A percentile compares a stretch with the other conserved stretches of the same genome.
Evolutionary conservation across 1,140 invertebrate genomes (phyloP).

Genomic region (Philotrypesis tridentata): DNA sequence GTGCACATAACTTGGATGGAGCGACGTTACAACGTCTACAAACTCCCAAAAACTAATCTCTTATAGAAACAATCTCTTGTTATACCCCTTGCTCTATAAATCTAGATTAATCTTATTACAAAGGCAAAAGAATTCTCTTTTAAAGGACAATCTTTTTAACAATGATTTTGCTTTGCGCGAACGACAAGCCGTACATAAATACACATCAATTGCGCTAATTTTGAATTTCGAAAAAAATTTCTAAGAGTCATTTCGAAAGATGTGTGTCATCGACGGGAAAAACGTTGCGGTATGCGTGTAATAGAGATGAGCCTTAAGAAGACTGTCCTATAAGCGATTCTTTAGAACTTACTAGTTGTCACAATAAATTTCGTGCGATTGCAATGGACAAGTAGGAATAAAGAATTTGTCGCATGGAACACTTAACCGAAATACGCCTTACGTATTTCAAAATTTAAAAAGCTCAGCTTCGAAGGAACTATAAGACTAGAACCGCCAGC

Average conservation of each 20-base stretch:
- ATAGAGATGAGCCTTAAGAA: conserved; percentile 24
- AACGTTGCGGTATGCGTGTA: neutral
- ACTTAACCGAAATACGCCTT: neutral
- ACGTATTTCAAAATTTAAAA: conserved; percentile 30
- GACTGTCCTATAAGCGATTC: conserved; percentile 50
- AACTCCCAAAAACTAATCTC: conserved; percentile 18
- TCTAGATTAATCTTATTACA: conserved; percentile 37
- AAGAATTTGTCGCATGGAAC: conserved; percentile 22
- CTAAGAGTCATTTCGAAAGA: too few species aligned
- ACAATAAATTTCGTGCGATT: conserved; percentile 19
- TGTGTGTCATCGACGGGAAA: neutral
- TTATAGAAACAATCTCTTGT: conserved; percentile 35
- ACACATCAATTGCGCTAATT: neutral
- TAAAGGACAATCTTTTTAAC: conserved; percentile 44
- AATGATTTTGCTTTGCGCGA: neutral
- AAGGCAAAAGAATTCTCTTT: conserved; percentile 48
- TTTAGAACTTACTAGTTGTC: conserved; percentile 59
- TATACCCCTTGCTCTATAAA: conserved; percentile 17
- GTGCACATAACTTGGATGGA: conserved; percentile 23
- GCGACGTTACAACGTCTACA: neutral
- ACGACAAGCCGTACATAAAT: neutral
- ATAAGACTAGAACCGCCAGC: conserved; percentile 16
- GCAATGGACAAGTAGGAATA: conserved; percentile 33
- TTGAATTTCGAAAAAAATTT: neutral
- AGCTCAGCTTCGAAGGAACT: conserved; percentile 41